Percentiles rank a stretch among this genome's conserved stretches.
Evolutionary conservation across 2,888 invertebrate genomes (phyloP).

Genomic region (Drosophila birchii): DNA sequence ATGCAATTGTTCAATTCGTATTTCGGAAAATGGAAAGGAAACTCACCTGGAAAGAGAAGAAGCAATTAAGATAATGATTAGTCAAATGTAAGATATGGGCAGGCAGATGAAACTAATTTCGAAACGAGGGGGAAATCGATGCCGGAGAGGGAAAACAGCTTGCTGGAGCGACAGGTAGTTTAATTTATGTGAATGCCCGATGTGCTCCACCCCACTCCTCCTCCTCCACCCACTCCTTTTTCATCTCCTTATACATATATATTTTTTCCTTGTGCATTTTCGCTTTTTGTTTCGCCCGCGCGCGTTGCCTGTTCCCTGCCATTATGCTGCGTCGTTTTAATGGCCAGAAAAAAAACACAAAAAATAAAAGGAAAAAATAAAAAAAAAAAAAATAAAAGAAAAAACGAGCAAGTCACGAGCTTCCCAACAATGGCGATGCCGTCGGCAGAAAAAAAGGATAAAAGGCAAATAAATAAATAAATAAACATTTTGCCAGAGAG

Average conservation of each 20-base stretch:
- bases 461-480: slow-evolving; percentile 78
- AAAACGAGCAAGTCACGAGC: slow-evolving; percentile 62
- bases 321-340: slow-evolving; percentile 82
- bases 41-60: slow-evolving; percentile 72
- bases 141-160: slow-evolving; percentile 23
- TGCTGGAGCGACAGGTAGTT: slow-evolving; percentile 80
- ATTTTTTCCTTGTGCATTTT: slow-evolving; percentile 41
- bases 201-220: slow-evolving; percentile 32
- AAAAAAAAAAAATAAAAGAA: slow-evolving; percentile 35
- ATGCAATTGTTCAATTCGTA: slow-evolving; percentile 2
- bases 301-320: slow-evolving; percentile 62
- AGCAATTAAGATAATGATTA: slow-evolving; percentile 57
- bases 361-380: slow-evolving; percentile 18
- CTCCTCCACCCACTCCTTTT: slow-evolving; percentile 24
- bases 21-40: slow-evolving; percentile 21
- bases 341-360: slow-evolving; percentile 51
- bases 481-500: slow-evolving; percentile 68
- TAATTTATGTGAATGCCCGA: slow-evolving; percentile 76
- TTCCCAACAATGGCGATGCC: slow-evolving; percentile 59
- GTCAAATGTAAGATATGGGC: slow-evolving; percentile 44
- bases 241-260: slow-evolving; percentile 11
- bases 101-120: slow-evolving; percentile 66
- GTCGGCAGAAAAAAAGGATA: slow-evolving; percentile 65
- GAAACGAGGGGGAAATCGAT: slow-evolving; percentile 12
- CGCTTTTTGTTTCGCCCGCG: slow-evolving; percentile 43